Evolutionary conservation across 2,888 invertebrate genomes (phyloP).

Genomic region (Elmis aenea): DNA sequence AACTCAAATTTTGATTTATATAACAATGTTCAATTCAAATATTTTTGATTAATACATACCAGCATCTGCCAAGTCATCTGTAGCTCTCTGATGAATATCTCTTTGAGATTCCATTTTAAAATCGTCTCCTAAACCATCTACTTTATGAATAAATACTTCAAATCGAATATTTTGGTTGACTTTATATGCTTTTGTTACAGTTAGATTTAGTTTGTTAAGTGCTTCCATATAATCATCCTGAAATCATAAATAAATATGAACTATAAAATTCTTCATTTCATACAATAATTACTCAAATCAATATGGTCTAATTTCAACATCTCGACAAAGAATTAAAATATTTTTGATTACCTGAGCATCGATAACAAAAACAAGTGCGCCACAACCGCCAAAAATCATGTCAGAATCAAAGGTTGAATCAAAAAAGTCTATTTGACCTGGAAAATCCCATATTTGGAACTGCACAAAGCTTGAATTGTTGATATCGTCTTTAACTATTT

Average conservation of each 20-base stretch:
- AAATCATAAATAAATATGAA: conserved; percentile 22
- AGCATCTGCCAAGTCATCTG: conserved; percentile 88
- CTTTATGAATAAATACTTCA: conserved; percentile 99
- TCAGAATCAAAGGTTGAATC: conserved; percentile 95
- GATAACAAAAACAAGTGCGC: conserved; percentile 97
- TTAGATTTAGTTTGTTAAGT: conserved; percentile 83
- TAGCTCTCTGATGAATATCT: conserved; percentile 95
- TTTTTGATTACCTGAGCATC: conserved; percentile 74
- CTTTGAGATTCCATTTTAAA: conserved; percentile 98
- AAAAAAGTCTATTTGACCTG: conserved; percentile 97
- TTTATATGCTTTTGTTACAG: conserved; percentile 91
- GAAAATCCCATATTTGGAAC: conserved; percentile 99
- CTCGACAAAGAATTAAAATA: no score
- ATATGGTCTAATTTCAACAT: no score
- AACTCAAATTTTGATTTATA: no score
- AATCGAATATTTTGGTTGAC: conserved; percentile 95
- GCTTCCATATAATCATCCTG: conserved; percentile 98
- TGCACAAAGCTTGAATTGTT: conserved; percentile 97
- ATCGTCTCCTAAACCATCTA: conserved; percentile 98
- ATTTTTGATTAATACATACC: conserved; percentile 51
- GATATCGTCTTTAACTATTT: conserved; percentile 97
- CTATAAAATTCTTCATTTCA: no score
- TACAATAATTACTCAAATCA: no score
- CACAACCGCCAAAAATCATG: conserved; percentile 94
- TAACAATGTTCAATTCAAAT: conserved; percentile 4